Conservation (phyloP, 2,797 vertebrate genomes). For the Anguilla pacifica region DNA sequence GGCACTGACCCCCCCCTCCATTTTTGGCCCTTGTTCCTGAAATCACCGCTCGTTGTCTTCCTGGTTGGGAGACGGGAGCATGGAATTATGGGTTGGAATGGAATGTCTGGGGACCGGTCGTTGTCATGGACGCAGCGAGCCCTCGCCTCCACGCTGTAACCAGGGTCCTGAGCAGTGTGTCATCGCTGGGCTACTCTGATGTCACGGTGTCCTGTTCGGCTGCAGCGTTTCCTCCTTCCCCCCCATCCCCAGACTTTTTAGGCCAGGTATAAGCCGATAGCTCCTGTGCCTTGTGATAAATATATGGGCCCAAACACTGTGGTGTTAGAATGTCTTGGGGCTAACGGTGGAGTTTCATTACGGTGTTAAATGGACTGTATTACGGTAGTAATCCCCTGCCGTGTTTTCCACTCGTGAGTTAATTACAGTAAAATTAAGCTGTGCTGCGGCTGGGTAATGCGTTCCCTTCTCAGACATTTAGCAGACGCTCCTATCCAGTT, state of each 20-base stretch:
- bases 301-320: not conserved
- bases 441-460: not conserved
- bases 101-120: not conserved
- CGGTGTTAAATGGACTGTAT: not conserved
- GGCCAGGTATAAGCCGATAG: not conserved
- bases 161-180: not conserved
- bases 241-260: not conserved
- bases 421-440: not conserved
- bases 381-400: not conserved
- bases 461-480: not conserved
- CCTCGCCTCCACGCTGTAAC: not conserved
- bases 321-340: not conserved
- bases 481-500: not conserved
- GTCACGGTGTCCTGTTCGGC: not conserved
- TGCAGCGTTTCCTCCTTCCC: not conserved
- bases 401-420: not conserved
- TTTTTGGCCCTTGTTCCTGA: not conserved
- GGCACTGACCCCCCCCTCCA: not conserved
- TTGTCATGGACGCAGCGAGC: not conserved
- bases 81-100: conserved; percentile 13
- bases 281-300: not conserved
- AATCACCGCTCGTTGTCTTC: not conserved
- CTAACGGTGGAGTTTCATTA: not conserved
- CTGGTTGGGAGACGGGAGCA: not conserved
- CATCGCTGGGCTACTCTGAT: not conserved